Conservation (phyloP, 1,140 invertebrate genomes). For the Drosophila athabasca region DNA sequence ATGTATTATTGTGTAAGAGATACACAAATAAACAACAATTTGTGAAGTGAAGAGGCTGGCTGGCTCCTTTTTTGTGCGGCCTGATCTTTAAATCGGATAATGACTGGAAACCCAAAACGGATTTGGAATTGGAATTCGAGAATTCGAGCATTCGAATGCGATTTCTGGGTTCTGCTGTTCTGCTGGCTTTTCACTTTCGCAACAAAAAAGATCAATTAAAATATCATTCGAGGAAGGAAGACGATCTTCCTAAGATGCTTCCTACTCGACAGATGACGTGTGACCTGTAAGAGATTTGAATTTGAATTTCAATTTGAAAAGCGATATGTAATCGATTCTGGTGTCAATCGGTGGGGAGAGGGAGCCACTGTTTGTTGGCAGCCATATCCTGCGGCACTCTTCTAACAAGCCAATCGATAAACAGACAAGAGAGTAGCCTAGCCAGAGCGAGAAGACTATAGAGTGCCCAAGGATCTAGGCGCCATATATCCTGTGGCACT, state of each 20-base stretch:
- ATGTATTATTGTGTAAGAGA: conserved; percentile 65
- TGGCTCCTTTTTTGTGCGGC: conserved; percentile 59
- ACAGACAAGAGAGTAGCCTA: not conserved
- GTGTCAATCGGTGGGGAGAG: not conserved
- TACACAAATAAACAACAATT: conserved; percentile 65
- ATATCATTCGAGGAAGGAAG: conserved; percentile 1
- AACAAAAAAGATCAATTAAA: conserved; percentile 26
- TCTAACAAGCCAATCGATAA: not conserved
- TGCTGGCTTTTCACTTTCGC: conserved; percentile 49
- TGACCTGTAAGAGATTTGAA: no score
- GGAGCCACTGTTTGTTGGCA: no score
- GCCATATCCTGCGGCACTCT: no score
- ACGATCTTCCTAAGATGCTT: no score
- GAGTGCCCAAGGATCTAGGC: no score
- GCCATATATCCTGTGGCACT: no score
- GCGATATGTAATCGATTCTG: not conserved
- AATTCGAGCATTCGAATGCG: conserved; percentile 8
- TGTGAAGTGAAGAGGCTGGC: conserved; percentile 37
- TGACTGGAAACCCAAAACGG: conserved; percentile 42
- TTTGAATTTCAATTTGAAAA: not conserved
- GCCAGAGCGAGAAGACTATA: no score
- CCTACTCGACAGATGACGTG: no score
- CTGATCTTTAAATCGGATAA: conserved; percentile 57
- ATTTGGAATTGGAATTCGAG: conserved; percentile 36
- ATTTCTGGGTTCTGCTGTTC: not conserved